phyloP scores from a whole-genome alignment of 1,140 invertebrate species.

The Temnothorax nylanderi region DNA sequence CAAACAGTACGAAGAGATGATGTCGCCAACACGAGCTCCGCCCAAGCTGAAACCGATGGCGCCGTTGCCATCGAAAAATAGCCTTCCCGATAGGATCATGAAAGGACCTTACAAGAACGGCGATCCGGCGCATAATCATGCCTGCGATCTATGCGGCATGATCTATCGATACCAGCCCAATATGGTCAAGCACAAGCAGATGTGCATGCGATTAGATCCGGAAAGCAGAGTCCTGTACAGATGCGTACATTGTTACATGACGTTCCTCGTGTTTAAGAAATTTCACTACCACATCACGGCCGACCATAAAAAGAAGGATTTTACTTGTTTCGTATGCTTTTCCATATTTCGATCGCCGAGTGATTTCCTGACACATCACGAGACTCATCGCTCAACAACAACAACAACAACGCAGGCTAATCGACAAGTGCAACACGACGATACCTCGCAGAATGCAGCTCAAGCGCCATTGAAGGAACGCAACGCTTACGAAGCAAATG shows the following conservation, averaged over 20 bases:
- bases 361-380: slow-evolving; percentile 79
- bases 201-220: slow-evolving; percentile 74
- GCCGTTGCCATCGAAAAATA: slow-evolving; percentile 28
- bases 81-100: not conserved
- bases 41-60: slow-evolving; percentile 74
- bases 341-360: slow-evolving; percentile 63
- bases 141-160: slow-evolving; percentile 83
- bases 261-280: slow-evolving; percentile 82
- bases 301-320: slow-evolving; percentile 80
- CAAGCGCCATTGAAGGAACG: slow-evolving; percentile 59
- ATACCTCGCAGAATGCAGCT: not conserved
- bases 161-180: slow-evolving; percentile 82
- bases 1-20: slow-evolving; percentile 77
- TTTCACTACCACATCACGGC: slow-evolving; percentile 76
- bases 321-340: slow-evolving; percentile 76
- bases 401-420: not conserved
- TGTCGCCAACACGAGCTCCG: slow-evolving; percentile 62
- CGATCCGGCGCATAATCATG: slow-evolving; percentile 81
- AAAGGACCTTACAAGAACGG: slow-evolving; percentile 79
- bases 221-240: slow-evolving; percentile 77
- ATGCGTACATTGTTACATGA: slow-evolving; percentile 81
- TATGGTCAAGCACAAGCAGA: slow-evolving; percentile 79
- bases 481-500: slow-evolving; percentile 54
- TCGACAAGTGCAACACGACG: not conserved
- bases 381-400: slow-evolving; percentile 70